phyloP scores from a whole-genome alignment of 1,140 invertebrate genomes.

The Hycleus cichorii region DNA sequence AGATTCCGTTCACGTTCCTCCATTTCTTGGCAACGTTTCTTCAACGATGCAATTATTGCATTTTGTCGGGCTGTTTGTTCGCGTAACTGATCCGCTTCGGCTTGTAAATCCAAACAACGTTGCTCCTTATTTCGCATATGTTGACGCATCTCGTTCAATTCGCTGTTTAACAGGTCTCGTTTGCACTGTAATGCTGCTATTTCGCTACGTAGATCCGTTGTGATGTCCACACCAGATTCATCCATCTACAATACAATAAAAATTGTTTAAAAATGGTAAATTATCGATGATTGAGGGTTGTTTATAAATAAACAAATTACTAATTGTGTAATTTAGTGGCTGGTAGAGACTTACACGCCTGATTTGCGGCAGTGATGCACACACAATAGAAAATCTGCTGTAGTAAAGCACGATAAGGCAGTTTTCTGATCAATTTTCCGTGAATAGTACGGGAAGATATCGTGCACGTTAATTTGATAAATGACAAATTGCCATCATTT shows the following conservation, averaged over 20 bases:
- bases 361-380: no score
- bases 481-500: no score
- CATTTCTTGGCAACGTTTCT: slow-evolving; percentile 68
- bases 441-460: no score
- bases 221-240: slow-evolving; percentile 52
- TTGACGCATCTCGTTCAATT: slow-evolving; percentile 63
- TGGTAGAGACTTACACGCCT: no score
- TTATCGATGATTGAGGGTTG: no score
- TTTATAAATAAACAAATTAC: no score
- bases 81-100: slow-evolving; percentile 61
- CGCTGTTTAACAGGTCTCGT: slow-evolving; percentile 64
- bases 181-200: slow-evolving; percentile 73
- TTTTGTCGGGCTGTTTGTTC: slow-evolving; percentile 74
- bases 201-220: slow-evolving; percentile 67
- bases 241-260: slow-evolving; percentile 44
- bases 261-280: neutral
- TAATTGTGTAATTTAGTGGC: no score
- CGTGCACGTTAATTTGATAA: no score
- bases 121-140: slow-evolving; percentile 58
- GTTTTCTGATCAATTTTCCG: no score
- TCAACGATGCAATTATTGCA: slow-evolving; percentile 67
- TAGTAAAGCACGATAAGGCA: no score
- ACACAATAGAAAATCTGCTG: no score
- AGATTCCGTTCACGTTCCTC: slow-evolving; percentile 66
- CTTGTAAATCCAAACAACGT: slow-evolving; percentile 56